Evolutionary conservation across 1,140 invertebrate species (phyloP), one percentile per base, ranked within the genome.

Genomic region (Panagrolaimus sp.): DNA sequence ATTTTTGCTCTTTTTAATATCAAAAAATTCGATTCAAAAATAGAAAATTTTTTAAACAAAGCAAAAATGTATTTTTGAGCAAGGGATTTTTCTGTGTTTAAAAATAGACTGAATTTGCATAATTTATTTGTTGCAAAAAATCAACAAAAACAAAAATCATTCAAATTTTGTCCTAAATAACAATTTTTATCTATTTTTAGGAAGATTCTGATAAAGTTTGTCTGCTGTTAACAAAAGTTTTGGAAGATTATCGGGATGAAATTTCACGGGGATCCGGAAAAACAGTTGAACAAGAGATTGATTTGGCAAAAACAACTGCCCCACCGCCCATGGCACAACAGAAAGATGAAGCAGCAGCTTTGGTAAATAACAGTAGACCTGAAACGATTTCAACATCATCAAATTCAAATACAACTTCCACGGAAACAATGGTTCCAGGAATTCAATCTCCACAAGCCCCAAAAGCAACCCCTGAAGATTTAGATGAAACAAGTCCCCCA

Each of bases 171-270:
- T 12, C 28, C 14, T 58, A 26, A 24, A 58, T 38, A 38, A 21
- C 26, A 4, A 4, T 1, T 32, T 52, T 43, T 12, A 7, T 38
- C 2, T 38, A 38, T 38, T 73, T 73, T 67, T 32, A 73, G 71
- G 43, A n/a, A 26, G 71, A 73, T 62, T 73, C 70, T 9, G 46
- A 26, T 26, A 73, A 73, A 62, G 64, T 73, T 26, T 73, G 71
- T 46, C 26, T 32, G 28, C 28, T 73, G 28, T 43, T 73, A 43
- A 21, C 24, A 17, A 12, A 45, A 4, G 65, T 73, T 9, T 63
- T 73, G 7, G 47, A 73, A 43, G 70, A 47, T 17, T 73, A 28
- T 17, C 71, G 71, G 2, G 24, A 69, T 5, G 46, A 68, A 21
- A 21, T 58, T 28, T 21, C 52, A 38, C 32, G 32, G 2, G 32